Evolutionary conservation across 2,113 vertebrate genomes (phyloP).

Genomic region (Alethe castanea): DNA sequence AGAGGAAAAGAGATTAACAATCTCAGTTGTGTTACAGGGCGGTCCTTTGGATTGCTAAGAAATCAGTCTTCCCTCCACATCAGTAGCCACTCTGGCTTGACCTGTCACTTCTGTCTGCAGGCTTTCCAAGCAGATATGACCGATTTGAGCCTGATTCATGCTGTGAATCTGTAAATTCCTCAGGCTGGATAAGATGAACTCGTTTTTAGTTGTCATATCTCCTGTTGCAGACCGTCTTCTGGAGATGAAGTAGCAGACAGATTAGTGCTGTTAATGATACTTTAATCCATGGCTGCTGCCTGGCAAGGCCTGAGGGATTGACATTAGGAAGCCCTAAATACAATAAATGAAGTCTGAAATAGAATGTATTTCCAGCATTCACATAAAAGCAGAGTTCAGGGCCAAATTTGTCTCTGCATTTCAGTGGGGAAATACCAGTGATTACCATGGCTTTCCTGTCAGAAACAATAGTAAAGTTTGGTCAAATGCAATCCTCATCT

Average conservation of each 20-base stretch:
- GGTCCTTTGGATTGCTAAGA: neutral
- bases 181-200: neutral
- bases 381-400: neutral
- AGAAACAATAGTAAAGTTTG: neutral
- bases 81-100: neutral
- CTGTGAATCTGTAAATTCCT: neutral
- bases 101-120: neutral
- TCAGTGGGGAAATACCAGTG: neutral
- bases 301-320: neutral
- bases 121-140: neutral
- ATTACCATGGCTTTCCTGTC: neutral
- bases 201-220: neutral
- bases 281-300: neutral
- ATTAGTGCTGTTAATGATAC: neutral
- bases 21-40: neutral
- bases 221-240: neutral
- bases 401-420: neutral
- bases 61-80: neutral
- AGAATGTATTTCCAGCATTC: neutral
- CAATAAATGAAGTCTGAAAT: neutral
- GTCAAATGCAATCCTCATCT: neutral
- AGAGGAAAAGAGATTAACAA: neutral
- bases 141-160: neutral
- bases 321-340: neutral
- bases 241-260: neutral